Percentiles rank a stretch among this genome's conserved stretches.
Conservation (phyloP, 2,113 vertebrate species). For the Anoura caudifer region DNA sequence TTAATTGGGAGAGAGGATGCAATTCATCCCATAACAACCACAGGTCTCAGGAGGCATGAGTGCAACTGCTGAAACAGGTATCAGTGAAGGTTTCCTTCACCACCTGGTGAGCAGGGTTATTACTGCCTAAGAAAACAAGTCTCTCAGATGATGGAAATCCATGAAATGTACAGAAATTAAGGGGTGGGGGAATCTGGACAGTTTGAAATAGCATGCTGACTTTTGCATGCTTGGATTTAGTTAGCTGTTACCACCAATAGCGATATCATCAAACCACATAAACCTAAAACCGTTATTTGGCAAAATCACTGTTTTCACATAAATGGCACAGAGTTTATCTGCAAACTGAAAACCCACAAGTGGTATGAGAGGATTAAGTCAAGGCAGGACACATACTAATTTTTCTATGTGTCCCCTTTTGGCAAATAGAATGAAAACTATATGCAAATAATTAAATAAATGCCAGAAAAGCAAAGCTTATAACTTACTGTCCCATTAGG, state of each 20-base stretch:
- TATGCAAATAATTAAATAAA: conserved; percentile 6
- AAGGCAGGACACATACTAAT: not conserved
- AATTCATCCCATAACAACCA: too few relatives aligned
- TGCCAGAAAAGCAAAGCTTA: not conserved
- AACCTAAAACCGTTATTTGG: conserved; percentile 47
- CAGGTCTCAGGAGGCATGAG: too few relatives aligned
- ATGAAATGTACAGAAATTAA: not conserved
- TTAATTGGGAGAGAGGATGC: too few relatives aligned
- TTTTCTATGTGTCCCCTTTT: not conserved
- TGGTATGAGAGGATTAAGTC: not conserved
- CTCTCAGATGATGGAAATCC: not conserved
- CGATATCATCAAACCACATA: conserved; percentile 33
- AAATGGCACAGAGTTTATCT: conserved; percentile 40
- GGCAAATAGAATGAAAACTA: not conserved
- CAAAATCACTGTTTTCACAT: conserved; percentile 51
- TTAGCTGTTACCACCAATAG: conserved; percentile 48
- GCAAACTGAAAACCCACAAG: not conserved
- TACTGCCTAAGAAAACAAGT: conserved; percentile 1
- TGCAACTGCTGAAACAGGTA: too few relatives aligned
- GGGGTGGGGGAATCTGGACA: not conserved
- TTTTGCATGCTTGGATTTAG: conserved; percentile 19
- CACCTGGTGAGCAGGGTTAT: not conserved
- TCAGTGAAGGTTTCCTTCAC: not conserved
- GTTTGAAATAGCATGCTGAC: conserved; percentile 14
- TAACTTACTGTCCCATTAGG: not conserved